These are phyloP conservation scores for Caradrina clavipalpis DNA, from an alignment of 2,888 invertebrate genomes.

Conservation along the genomic window DNA sequence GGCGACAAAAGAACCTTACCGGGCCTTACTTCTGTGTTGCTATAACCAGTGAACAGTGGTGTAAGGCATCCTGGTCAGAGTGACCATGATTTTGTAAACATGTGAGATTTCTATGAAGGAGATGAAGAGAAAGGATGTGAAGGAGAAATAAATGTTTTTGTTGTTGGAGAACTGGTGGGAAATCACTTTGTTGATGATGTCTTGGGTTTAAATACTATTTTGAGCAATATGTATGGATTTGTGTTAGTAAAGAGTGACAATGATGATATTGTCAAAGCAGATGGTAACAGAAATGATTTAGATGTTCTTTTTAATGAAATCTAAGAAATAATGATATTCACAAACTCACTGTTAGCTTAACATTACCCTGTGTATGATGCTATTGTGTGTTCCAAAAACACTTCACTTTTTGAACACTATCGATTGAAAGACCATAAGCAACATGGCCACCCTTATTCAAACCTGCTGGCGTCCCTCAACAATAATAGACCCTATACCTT, in stretches of 20 bases:
- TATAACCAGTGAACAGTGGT: conserved; percentile 31
- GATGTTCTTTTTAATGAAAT: background rate
- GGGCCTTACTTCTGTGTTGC: conserved; percentile 27
- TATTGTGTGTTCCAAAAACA: conserved; percentile 3
- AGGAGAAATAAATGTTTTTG: background rate
- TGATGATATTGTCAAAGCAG: background rate
- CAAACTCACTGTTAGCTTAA: background rate
- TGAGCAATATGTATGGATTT: background rate
- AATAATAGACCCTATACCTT: conserved; percentile 66
- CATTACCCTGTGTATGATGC: background rate
- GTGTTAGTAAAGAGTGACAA: too few species aligned
- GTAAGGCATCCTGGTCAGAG: conserved; percentile 33
- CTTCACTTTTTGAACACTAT: conserved; percentile 35
- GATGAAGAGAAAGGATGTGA: background rate
- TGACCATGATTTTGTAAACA: conserved; percentile 9
- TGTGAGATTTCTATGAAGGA: background rate
- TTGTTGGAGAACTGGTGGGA: background rate
- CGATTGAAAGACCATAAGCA: conserved; percentile 25
- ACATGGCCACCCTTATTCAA: conserved; percentile 62
- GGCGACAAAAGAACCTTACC: conserved; percentile 48
- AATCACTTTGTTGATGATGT: background rate
- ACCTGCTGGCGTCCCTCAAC: conserved; percentile 69
- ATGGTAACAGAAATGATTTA: background rate
- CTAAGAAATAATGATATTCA: background rate
- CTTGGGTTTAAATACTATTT: too few species aligned